Evolutionary conservation across 2,113 vertebrate species (phyloP).

Genomic region (Podarcis cretensis): DNA sequence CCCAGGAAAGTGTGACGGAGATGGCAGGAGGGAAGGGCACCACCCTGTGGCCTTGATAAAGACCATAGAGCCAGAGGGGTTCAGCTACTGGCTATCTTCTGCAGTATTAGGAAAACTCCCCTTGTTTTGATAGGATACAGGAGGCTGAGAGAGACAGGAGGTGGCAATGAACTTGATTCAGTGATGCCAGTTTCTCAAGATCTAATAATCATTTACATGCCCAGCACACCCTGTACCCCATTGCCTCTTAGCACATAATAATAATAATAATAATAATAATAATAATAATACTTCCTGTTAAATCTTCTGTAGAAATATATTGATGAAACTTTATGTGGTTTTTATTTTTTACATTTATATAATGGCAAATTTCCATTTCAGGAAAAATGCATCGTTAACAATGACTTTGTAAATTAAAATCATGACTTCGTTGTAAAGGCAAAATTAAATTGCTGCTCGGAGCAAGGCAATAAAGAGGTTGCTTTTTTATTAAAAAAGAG

Average conservation of each 20-base stretch:
- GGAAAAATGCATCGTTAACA: conserved; percentile 42
- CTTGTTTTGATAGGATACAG: too few species aligned
- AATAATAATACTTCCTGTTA: not conserved
- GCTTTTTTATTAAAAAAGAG: conserved; percentile 34
- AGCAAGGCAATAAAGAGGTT: conserved; percentile 64
- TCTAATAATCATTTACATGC: too few species aligned
- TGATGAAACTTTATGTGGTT: not conserved
- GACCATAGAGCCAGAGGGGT: too few species aligned
- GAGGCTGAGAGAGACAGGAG: too few species aligned
- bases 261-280: too few species aligned
- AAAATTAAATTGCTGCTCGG: conserved; percentile 32
- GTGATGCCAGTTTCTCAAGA: too few species aligned
- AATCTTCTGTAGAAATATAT: not conserved
- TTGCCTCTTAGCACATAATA: too few species aligned
- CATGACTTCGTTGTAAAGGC: conserved; percentile 55
- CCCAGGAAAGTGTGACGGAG: not conserved
- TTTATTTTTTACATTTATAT: conserved; percentile 45
- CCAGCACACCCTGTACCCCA: too few species aligned
- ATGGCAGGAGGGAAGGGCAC: not conserved
- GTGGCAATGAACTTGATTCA: too few species aligned
- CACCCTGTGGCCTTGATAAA: not conserved
- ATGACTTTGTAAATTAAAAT: conserved; percentile 67
- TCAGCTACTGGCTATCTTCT: not conserved
- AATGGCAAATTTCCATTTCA: conserved; percentile 53
- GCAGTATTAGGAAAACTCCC: not conserved